Percentiles rank a stretch among this genome's conserved stretches.
phyloP scores from a whole-genome alignment of 2,888 invertebrate species.

The Drosophila rellima region DNA sequence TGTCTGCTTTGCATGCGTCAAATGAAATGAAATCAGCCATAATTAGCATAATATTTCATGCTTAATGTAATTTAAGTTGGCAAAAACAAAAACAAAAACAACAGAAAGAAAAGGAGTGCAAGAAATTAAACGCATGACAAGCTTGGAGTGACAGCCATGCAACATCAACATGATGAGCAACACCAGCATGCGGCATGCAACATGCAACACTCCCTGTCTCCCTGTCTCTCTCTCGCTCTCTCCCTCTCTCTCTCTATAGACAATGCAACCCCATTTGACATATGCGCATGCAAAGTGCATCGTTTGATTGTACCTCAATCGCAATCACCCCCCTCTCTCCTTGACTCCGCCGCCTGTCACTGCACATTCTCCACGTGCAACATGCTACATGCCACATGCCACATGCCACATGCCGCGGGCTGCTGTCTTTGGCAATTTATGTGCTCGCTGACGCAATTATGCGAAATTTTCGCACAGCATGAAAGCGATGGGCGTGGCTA shows the following conservation, averaged over 20 bases:
- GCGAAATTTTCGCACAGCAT: slow-evolving; percentile 78
- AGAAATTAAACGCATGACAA: slow-evolving; percentile 48
- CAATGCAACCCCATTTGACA: slow-evolving; percentile 62
- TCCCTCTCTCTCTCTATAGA: slow-evolving; percentile 7
- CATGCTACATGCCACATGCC: slow-evolving; percentile 43
- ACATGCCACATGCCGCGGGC: slow-evolving; percentile 61
- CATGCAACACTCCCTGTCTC: slow-evolving; percentile 7
- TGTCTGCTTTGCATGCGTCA: slow-evolving; percentile 35
- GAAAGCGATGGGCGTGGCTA: slow-evolving; percentile 69
- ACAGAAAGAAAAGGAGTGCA: slow-evolving; percentile 8
- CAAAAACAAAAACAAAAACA: slow-evolving; percentile 43
- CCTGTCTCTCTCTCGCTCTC: too few species aligned
- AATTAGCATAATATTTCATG: slow-evolving; percentile 82
- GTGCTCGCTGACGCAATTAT: slow-evolving; percentile 81
- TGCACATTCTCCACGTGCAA: slow-evolving; percentile 42
- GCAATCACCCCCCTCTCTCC: neutral
- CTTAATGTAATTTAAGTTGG: slow-evolving; percentile 81
- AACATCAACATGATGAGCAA: slow-evolving; percentile 40
- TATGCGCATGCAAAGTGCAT: slow-evolving; percentile 73
- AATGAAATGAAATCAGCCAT: slow-evolving; percentile 76
- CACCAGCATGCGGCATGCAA: slow-evolving; percentile 25
- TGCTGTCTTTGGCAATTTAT: slow-evolving; percentile 81
- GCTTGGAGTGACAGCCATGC: slow-evolving; percentile 71
- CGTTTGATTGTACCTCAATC: slow-evolving; percentile 58
- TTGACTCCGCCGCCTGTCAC: slow-evolving; percentile 52